A percentile compares a stretch with the other conserved stretches of the same genome.
phyloP scores from a whole-genome alignment of 2,888 invertebrate genomes.

The Chironomus tentans region DNA sequence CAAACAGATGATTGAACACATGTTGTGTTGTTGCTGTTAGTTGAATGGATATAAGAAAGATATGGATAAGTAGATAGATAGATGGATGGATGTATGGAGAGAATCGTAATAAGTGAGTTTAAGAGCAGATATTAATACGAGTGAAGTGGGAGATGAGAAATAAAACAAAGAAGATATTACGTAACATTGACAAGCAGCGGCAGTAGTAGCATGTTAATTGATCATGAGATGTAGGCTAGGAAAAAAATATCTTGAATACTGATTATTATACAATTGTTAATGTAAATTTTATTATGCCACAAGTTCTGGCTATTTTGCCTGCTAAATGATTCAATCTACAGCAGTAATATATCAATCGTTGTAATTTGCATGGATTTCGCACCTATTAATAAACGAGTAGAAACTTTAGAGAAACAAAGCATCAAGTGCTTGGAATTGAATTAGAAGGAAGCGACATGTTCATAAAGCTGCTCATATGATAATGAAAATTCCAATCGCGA shows the following conservation, averaged over 20 bases:
- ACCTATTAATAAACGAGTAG: neutral
- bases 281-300: neutral
- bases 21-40: neutral
- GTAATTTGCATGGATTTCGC: neutral
- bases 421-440: neutral
- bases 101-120: too few species aligned
- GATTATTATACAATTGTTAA: neutral
- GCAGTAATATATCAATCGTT: neutral
- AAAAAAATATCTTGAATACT: neutral
- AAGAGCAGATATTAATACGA: neutral
- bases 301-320: neutral
- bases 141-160: slow-evolving; percentile 1
- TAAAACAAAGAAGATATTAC: neutral
- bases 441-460: neutral
- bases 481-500: neutral
- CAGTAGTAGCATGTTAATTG: neutral
- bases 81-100: too few species aligned
- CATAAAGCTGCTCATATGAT: neutral
- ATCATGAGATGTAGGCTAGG: slow-evolving; percentile 7
- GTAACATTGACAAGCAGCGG: neutral
- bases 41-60: neutral
- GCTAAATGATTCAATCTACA: neutral
- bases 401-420: neutral
- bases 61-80: too few species aligned
- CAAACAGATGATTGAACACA: slow-evolving; percentile 5